Evolutionary conservation across 2,888 invertebrate genomes (phyloP), one percentile per base, ranked within the genome.

Genomic region (Anthrax anthrax): DNA sequence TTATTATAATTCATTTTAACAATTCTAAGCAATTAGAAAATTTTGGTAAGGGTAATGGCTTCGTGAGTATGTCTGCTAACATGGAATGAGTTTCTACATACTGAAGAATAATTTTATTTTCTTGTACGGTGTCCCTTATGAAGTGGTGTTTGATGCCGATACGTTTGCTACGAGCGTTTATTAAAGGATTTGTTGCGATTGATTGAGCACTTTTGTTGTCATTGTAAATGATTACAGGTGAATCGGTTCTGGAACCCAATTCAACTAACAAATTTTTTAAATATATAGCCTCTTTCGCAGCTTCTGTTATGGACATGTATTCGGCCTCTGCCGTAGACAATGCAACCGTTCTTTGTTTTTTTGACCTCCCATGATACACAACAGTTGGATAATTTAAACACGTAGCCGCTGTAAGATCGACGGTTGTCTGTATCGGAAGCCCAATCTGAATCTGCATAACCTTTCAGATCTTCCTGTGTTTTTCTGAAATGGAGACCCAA

Each of bases 361-460:
- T 43, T n/a, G 18, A 50, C 50, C 18, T 56, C 51, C 51, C 53
- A 56, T 18, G 50, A 52, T 10, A 54, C 45, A 6, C 48, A 48
- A 16, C 44, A 39, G 12, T 47, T 50, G 6, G 44, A 41, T 13
- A 52, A 29, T 37, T 49, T 46, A 18, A 54, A 54, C 12, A 50
- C 49, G 18, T 46, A 53, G 16, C 53, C 54, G 0, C 50, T 46
- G 17, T 53, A 54, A 5, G 51, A 56, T 23, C 47, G 32, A 3
- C 54, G 44, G 13, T 55, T 50, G 4, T 23, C 40, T 2, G 48
- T 3, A 4, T 52, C 47, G 16, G 36, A 49, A 12, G 50, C 55
- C 53, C 54, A 54, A 32, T 52, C 52, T 6, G 54, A 54, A 18
- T 54, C 53, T 2, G 43, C 50, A 4, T 52, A 51, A 4, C 50